Base-by-base conservation (phyloP, 2,888 invertebrate species). In the Lissonota sp. region DNA sequence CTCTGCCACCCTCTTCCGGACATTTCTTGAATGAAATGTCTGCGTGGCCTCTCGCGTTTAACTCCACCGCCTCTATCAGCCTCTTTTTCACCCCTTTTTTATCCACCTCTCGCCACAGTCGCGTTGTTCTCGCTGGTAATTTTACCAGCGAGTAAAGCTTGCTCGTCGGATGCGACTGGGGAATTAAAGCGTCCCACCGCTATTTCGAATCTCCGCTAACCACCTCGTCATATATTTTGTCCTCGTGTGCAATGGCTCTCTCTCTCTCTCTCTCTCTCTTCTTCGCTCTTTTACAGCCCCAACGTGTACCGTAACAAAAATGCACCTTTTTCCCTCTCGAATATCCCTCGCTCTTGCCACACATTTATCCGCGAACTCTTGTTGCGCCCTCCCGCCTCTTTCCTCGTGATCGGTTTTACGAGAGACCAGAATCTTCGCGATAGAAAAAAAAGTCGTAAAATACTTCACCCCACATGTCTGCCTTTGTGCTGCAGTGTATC, bases 161-260 rank as follows among this genome's bases (percentile, higher is more conserved):
- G 16, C 46, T 58, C 57, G 58, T 44, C 46, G 26, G 37, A 70
- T 39, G 10, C 57, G 37, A 37, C 46, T 12, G 44, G 46, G 37
- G 44, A 49, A 70, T 58, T 39, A 58, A 58, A 57, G 16, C 26
- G 55, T 57, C 37, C 57, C 42, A 44, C 69, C 49, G 10, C 39
- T 46, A 40, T 46, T 58, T 37, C 49, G 66, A 67, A 67, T 53
- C 66, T 67, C 53, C 40, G 40, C 66, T 16, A 26, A 64, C 26
- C 26, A 67, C 66, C 44, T 16, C 66, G 10, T 67, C 53, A 53
- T 53, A 14, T 40, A 53, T 26, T 26, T 40, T 53, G 53, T 14
- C 39, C 66, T 12, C 66, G 40, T 37, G 66, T 40, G n/a, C 51
- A 26, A 14, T 66, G 12, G 53, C 40, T 53, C 66, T 40, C 53